Percentiles rank a stretch among this genome's conserved stretches.
Evolutionary conservation across 2,113 vertebrate genomes (phyloP).

Genomic region (Peromyscus leucopus): DNA sequence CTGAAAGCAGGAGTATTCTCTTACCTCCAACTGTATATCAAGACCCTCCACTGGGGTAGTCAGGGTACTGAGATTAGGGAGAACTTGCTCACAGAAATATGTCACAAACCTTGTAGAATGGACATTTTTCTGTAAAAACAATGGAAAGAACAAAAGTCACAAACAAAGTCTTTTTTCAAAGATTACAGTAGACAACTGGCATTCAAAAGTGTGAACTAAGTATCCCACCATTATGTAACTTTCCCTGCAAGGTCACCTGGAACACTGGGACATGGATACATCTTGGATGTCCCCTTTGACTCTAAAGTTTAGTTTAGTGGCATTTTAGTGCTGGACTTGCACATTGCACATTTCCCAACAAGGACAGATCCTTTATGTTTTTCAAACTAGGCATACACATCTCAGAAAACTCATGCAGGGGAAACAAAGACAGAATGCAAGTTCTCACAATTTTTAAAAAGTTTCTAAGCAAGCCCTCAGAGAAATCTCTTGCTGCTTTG

Average conservation of each 20-base stretch:
- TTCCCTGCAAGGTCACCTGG: neutral
- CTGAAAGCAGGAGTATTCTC: conserved; percentile 66
- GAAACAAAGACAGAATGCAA: conserved; percentile 43
- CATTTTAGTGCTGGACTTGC: conserved; percentile 10
- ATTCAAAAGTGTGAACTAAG: neutral
- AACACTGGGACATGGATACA: neutral
- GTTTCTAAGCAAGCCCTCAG: neutral
- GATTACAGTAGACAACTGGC: neutral
- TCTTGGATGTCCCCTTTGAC: neutral
- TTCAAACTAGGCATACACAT: neutral
- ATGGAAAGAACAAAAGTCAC: conserved; percentile 33
- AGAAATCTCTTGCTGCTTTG: neutral
- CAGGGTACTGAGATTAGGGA: conserved; percentile 95
- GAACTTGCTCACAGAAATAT: conserved; percentile 97
- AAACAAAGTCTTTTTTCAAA: neutral
- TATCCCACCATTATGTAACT: neutral
- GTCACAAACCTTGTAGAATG: conserved; percentile 98
- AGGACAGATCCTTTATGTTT: conserved; percentile 19
- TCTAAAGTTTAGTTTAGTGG: neutral
- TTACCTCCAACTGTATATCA: conserved; percentile 98
- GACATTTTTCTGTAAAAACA: conserved; percentile 95
- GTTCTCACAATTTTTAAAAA: conserved; percentile 11
- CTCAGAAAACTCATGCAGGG: neutral
- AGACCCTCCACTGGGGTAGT: conserved; percentile 96
- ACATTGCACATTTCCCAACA: neutral